A percentile compares a stretch with the other conserved stretches of the same genome.
Conservation (phyloP, 2,797 vertebrate genomes). For the Neomorphus geoffroyi region DNA sequence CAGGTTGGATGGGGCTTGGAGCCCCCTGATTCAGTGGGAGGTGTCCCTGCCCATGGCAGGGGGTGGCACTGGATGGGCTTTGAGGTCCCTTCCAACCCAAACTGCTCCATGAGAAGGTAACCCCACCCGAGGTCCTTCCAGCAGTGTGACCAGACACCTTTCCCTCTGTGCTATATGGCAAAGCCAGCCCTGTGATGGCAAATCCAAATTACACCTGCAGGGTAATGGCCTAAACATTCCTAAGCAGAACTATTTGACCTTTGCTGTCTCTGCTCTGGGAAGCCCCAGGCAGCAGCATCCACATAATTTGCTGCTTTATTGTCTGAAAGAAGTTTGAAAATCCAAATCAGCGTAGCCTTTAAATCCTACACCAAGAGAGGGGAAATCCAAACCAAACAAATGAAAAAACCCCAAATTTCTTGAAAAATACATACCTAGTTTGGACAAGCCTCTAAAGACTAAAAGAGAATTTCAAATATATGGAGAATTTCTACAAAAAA, state of each 20-base stretch:
- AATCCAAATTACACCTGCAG: accelerated
- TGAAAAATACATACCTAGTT: neutral
- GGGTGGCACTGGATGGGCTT: no score
- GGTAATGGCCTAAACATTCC: no score
- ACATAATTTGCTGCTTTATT: neutral
- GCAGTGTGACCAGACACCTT: no score
- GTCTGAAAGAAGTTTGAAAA: neutral
- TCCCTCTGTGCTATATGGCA: neutral
- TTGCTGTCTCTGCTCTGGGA: neutral
- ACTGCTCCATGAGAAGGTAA: neutral
- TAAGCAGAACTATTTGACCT: neutral
- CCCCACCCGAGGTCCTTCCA: accelerated
- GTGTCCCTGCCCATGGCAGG: no score
- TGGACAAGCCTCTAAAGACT: neutral
- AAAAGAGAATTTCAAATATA: neutral
- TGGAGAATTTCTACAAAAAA: neutral
- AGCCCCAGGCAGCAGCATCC: neutral
- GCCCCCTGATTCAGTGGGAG: no score
- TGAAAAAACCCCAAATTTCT: neutral
- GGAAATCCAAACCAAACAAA: neutral
- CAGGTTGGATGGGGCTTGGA: no score
- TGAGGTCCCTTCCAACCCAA: no score
- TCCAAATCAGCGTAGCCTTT: neutral
- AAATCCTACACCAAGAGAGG: neutral
- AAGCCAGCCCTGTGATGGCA: no score